phyloP scores from a whole-genome alignment of 2,888 invertebrate genomes.

The Netelia melanura region DNA sequence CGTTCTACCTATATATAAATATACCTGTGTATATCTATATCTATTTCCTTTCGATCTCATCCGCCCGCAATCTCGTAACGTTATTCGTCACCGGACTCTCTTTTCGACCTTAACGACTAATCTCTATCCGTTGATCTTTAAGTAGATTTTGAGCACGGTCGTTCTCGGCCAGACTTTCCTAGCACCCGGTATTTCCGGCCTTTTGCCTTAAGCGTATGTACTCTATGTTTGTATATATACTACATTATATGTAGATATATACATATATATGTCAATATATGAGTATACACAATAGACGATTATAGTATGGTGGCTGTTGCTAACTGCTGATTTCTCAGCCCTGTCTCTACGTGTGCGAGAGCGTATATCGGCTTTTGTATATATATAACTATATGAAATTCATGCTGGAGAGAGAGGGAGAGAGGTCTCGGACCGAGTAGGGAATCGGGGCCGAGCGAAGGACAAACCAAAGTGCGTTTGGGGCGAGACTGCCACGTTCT shows the following conservation, averaged over 20 bases:
- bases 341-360: conserved; percentile 14
- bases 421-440: conserved; percentile 69
- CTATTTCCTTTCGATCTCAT: no score
- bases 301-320: conserved; percentile 59
- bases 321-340: conserved; percentile 66
- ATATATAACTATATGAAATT: conserved; percentile 40
- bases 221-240: conserved; percentile 1
- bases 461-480: conserved; percentile 75
- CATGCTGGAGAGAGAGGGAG: conserved; percentile 36
- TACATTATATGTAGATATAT: not conserved
- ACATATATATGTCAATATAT: conserved; percentile 22
- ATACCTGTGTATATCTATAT: no score
- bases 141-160: not conserved
- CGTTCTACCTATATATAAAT: no score
- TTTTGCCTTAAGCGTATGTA: conserved; percentile 42
- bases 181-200: conserved; percentile 82
- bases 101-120: no score
- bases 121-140: no score
- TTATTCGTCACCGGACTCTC: no score
- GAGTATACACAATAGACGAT: conserved; percentile 23
- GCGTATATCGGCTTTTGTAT: conserved; percentile 28
- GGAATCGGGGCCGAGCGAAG: conserved; percentile 76
- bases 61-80: no score
- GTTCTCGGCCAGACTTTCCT: conserved; percentile 63
- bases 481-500: conserved; percentile 55